Conservation (phyloP, 2,888 invertebrate species). For the Ochropacha duplaris region DNA sequence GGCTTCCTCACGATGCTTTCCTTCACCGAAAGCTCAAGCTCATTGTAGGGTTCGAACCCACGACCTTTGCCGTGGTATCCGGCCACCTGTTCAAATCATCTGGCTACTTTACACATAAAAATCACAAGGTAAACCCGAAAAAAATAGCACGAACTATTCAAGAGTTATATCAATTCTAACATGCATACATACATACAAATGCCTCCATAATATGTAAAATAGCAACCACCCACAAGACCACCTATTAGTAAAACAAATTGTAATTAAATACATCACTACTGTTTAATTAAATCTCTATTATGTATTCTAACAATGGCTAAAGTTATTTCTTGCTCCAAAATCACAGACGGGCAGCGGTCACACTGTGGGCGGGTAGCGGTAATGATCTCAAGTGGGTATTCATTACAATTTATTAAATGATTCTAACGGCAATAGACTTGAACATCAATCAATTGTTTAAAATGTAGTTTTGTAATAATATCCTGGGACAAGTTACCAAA, state of each 20-base stretch:
- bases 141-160: background rate
- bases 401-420: background rate
- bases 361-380: constrained; percentile 9
- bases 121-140: no score
- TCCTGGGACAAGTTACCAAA: no score
- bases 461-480: background rate
- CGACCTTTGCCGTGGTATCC: no score
- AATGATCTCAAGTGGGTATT: background rate
- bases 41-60: no score
- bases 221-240: constrained; percentile 20
- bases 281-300: constrained; percentile 52
- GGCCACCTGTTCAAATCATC: no score
- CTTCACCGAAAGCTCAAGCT: no score
- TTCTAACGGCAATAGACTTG: background rate
- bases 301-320: constrained; percentile 43
- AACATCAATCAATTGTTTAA: background rate
- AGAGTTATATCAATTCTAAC: background rate
- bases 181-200: constrained; percentile 4
- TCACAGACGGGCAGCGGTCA: background rate
- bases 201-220: constrained; percentile 26
- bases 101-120: no score
- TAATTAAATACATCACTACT: constrained; percentile 56
- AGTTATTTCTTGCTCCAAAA: constrained; percentile 4
- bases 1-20: no score
- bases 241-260: constrained; percentile 53